Evolutionary conservation across 2,113 vertebrate species (phyloP).

Genomic region (Psilopsiagon aurifrons): DNA sequence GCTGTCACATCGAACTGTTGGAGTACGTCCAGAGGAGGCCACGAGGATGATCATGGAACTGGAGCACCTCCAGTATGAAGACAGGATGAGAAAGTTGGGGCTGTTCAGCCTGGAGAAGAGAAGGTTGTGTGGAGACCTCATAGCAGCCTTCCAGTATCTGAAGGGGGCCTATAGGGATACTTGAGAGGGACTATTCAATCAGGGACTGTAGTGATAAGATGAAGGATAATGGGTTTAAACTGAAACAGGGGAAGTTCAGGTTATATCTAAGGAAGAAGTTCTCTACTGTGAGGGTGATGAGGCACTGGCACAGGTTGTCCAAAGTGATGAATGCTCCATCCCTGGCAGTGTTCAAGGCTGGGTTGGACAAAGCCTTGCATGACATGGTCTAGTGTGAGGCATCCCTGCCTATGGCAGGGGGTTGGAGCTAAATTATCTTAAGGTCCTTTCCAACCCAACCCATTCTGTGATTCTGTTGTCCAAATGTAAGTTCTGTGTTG

Average conservation of each 20-base stretch:
- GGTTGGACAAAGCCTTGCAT: neutral
- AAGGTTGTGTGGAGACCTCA: neutral
- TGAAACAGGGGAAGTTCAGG: neutral
- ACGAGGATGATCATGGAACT: neutral
- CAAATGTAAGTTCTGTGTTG: fast-evolving
- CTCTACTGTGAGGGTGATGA: neutral
- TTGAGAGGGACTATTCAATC: neutral
- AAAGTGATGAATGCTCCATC: neutral
- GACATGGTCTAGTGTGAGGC: neutral
- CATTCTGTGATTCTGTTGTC: neutral
- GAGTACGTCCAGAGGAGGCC: neutral
- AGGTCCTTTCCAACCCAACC: neutral
- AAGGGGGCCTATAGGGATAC: neutral
- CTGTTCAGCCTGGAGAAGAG: neutral
- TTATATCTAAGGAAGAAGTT: neutral
- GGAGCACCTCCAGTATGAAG: neutral
- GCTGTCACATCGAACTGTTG: neutral
- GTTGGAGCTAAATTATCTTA: neutral
- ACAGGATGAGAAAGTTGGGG: neutral
- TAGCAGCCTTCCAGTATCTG: neutral
- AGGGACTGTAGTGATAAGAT: neutral
- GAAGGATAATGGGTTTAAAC: neutral
- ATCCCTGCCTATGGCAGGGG: neutral
- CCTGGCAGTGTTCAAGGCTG: neutral
- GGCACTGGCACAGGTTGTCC: neutral